phyloP scores from a whole-genome alignment of 2,113 vertebrate genomes.

The Psilopsiagon aymara region DNA sequence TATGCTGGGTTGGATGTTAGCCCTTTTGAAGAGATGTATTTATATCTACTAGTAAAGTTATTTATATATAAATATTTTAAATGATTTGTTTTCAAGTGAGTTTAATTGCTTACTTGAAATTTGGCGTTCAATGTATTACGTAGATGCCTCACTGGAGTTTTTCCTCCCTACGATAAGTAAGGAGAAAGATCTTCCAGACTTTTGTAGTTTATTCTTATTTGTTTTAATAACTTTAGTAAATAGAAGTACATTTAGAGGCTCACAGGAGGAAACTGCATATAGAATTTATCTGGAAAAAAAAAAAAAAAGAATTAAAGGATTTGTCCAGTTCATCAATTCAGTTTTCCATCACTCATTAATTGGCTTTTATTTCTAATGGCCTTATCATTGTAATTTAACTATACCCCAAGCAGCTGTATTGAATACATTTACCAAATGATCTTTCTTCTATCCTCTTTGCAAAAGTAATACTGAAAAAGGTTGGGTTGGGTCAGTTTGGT shows the following conservation, averaged over 20 bases:
- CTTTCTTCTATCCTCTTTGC: background rate
- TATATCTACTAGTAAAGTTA: background rate
- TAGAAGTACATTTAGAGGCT: background rate
- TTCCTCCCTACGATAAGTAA: background rate
- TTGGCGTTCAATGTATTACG: background rate
- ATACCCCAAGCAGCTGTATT: background rate
- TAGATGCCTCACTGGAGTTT: background rate
- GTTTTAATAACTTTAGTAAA: background rate
- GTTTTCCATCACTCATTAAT: background rate
- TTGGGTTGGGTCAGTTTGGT: background rate
- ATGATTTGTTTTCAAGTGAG: background rate
- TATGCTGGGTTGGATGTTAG: background rate
- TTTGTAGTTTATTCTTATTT: background rate
- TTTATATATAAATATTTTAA: background rate
- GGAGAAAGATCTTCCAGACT: background rate
- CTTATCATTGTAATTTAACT: background rate
- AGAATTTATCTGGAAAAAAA: background rate
- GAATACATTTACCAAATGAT: background rate
- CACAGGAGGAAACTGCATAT: background rate
- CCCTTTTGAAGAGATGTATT: background rate
- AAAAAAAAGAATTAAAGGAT: background rate
- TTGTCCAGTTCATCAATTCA: background rate
- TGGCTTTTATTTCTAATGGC: background rate
- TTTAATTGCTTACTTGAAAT: background rate
- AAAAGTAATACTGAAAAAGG: background rate